These are phyloP conservation scores for Ceratothoa steindachneri DNA, from an alignment of 2,888 invertebrate species.

Conservation along the genomic window DNA sequence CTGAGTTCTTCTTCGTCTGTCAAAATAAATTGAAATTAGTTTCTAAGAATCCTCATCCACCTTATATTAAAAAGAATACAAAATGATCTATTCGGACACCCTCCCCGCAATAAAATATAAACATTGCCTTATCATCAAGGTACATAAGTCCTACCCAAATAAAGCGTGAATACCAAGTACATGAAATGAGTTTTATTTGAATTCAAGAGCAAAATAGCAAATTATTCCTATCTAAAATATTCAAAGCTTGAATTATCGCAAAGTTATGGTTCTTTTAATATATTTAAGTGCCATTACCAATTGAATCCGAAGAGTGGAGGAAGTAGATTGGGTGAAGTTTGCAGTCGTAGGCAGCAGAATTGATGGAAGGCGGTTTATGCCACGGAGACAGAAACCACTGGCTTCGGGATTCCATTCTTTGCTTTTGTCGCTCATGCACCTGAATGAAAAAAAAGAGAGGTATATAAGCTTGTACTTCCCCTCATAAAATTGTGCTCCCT, in stretches of 20 bases:
- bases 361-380: conserved; percentile 50
- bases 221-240: no score
- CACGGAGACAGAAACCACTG: conserved; percentile 86
- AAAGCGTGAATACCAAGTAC: no score
- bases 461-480: neutral
- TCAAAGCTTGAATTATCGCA: no score
- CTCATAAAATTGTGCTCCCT: neutral
- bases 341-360: conserved; percentile 57
- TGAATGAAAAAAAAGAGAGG: no score
- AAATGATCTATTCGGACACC: neutral
- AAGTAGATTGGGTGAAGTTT: conserved; percentile 52
- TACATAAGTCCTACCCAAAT: no score
- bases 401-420: conserved; percentile 91
- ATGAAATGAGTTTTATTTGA: no score
- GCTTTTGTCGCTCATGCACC: conserved; percentile 94
- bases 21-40: no score
- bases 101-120: no score
- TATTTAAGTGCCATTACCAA: no score
- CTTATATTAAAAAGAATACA: neutral
- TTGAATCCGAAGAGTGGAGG: conserved; percentile 50
- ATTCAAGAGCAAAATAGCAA: neutral
- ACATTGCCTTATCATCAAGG: no score
- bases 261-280: no score
- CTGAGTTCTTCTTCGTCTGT: neutral
- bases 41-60: no score